Conservation (phyloP, 2,888 invertebrate genomes). For the Nasonovia ribisnigri region DNA sequence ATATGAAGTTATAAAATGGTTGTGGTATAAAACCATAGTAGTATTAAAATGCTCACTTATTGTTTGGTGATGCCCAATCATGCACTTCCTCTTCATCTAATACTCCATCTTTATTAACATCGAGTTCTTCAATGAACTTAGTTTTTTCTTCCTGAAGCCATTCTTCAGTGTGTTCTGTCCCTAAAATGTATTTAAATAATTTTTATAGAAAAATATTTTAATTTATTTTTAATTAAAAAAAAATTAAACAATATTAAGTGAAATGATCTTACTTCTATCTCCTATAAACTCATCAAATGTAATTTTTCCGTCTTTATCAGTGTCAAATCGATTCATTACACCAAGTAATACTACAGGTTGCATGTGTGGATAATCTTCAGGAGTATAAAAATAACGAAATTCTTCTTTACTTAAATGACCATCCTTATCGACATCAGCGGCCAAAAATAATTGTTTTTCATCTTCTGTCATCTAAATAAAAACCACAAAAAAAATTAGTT, state of each 20-base stretch:
- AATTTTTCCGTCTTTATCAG: slow-evolving; percentile 84
- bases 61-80: slow-evolving; percentile 92
- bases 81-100: slow-evolving; percentile 84
- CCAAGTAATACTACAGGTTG: slow-evolving; percentile 82
- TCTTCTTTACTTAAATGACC: slow-evolving; percentile 81
- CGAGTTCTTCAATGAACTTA: slow-evolving; percentile 88
- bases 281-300: slow-evolving; percentile 88
- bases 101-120: slow-evolving; percentile 85
- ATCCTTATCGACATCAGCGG: slow-evolving; percentile 88
- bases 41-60: slow-evolving; percentile 77
- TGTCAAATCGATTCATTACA: slow-evolving; percentile 88
- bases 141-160: slow-evolving; percentile 81
- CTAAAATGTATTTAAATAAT: slow-evolving; percentile 3
- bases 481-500: too few species aligned
- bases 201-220: not conserved
- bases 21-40: not conserved
- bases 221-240: not conserved
- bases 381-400: slow-evolving; percentile 91
- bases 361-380: slow-evolving; percentile 94
- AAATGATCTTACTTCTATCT: slow-evolving; percentile 71
- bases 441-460: slow-evolving; percentile 87
- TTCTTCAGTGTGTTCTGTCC: slow-evolving; percentile 73
- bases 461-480: slow-evolving; percentile 76
- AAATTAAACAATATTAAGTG: not conserved
- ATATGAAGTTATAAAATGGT: not conserved